phyloP scores from a whole-genome alignment of 2,888 invertebrate genomes.

The Himalopsyche japonica region DNA sequence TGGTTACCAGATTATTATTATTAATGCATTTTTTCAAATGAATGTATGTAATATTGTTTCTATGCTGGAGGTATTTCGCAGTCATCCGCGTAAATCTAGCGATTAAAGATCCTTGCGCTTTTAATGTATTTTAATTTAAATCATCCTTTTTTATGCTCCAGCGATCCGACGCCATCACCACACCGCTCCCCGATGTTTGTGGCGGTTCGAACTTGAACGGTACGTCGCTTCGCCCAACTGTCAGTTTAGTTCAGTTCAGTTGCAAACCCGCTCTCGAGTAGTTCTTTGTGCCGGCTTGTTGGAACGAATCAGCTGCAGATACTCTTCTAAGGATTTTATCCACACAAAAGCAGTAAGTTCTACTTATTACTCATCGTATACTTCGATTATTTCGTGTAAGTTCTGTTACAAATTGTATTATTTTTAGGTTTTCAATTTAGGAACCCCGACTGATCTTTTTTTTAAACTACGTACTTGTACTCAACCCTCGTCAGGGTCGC shows the following conservation, averaged over 20 bases:
- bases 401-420: background rate
- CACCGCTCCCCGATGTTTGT: background rate
- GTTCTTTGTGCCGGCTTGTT: conserved; percentile 11
- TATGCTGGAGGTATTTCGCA: background rate
- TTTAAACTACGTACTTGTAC: conserved; percentile 2
- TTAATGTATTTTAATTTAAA: background rate
- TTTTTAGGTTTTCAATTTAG: background rate
- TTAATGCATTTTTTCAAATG: background rate
- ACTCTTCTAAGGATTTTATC: conserved; percentile 8
- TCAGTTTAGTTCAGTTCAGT: conserved; percentile 4
- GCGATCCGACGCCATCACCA: background rate
- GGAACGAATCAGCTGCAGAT: background rate
- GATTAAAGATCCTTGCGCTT: background rate
- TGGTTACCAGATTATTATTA: no score
- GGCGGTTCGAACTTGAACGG: conserved; percentile 6
- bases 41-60: background rate
- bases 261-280: background rate
- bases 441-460: background rate
- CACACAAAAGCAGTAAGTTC: background rate
- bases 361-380: background rate
- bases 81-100: background rate
- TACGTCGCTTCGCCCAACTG: conserved; percentile 3
- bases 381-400: background rate
- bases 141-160: conserved; percentile 15
- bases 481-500: conserved; percentile 23